A percentile compares a stretch with the other conserved stretches of the same genome.
These are phyloP conservation scores for Lithosia quadra DNA, from an alignment of 2,888 invertebrate genomes.

Conservation along the genomic window DNA sequence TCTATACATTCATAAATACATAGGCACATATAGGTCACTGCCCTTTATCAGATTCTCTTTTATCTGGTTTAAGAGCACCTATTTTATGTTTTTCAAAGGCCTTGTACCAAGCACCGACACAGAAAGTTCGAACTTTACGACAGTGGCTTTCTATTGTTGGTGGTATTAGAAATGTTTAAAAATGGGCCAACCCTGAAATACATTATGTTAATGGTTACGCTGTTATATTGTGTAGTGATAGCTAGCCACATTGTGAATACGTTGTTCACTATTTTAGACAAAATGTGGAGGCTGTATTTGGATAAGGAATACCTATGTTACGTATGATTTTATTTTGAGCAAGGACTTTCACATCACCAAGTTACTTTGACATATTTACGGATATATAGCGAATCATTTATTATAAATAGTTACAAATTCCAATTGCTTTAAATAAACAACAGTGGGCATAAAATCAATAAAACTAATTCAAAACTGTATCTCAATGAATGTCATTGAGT, in stretches of 20 bases:
- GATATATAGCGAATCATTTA: too few species aligned
- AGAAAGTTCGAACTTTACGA: slow-evolving; percentile 39
- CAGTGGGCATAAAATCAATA: too few species aligned
- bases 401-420: too few species aligned
- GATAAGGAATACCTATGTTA: neutral
- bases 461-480: too few species aligned
- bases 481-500: too few species aligned
- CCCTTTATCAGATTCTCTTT: too few species aligned
- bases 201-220: slow-evolving; percentile 34
- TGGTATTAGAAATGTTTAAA: slow-evolving; percentile 30
- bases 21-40: too few species aligned
- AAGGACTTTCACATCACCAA: too few species aligned
- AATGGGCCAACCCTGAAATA: slow-evolving; percentile 24
- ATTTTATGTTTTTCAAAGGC: slow-evolving; percentile 28
- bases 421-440: too few species aligned
- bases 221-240: slow-evolving; percentile 11
- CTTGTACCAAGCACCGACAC: slow-evolving; percentile 35
- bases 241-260: neutral
- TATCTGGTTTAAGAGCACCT: slow-evolving; percentile 12
- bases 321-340: neutral
- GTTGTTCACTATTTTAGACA: neutral
- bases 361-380: too few species aligned
- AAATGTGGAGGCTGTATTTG: neutral
- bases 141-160: slow-evolving; percentile 13
- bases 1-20: too few species aligned